Percentiles rank a stretch among this genome's conserved stretches.
Evolutionary conservation across 1,140 invertebrate species (phyloP).

Genomic region (Brachionus rubens): DNA sequence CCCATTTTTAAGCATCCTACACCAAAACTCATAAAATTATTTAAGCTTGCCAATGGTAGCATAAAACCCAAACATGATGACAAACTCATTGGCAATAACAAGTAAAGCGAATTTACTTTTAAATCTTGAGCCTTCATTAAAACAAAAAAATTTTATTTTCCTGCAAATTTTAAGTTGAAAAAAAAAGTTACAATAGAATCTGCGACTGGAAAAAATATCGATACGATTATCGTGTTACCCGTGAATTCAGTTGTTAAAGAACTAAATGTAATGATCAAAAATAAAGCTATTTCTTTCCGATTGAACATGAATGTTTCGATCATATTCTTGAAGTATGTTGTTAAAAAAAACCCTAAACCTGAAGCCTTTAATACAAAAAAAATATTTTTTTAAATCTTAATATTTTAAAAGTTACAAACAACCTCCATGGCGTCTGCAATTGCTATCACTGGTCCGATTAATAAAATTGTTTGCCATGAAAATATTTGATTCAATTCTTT

Average conservation of each 20-base stretch:
- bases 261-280: neutral
- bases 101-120: neutral
- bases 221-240: neutral
- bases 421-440: slow-evolving; percentile 12
- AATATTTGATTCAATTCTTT: slow-evolving; percentile 10
- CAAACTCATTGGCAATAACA: slow-evolving; percentile 6
- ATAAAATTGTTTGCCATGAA: slow-evolving; percentile 36
- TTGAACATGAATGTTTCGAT: slow-evolving; percentile 8
- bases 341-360: neutral
- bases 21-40: slow-evolving; percentile 23
- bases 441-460: slow-evolving; percentile 11
- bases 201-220: neutral
- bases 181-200: neutral
- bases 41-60: slow-evolving; percentile 10
- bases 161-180: neutral
- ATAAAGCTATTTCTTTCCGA: slow-evolving; percentile 12
- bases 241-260: slow-evolving; percentile 18
- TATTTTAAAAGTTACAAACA: too few relatives aligned
- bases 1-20: neutral
- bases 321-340: neutral
- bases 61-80: slow-evolving; percentile 31
- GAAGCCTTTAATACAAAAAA: neutral
- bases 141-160: neutral
- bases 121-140: slow-evolving; percentile 11
- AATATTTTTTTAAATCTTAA: too few relatives aligned